phyloP scores from a whole-genome alignment of 2,113 vertebrate species.

The Hippotragus niger region DNA sequence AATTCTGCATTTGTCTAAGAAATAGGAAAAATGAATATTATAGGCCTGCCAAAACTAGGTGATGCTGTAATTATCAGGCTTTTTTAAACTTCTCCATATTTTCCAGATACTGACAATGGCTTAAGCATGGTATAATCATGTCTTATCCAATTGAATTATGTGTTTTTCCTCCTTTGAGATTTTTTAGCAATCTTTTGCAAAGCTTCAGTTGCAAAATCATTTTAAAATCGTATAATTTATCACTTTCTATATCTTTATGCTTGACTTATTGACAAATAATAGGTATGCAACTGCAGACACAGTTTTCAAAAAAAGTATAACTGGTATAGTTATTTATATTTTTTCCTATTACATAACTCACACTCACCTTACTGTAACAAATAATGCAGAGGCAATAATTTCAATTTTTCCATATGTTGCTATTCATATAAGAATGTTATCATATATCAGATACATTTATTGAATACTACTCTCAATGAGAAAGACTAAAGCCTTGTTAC shows the following conservation, averaged over 20 bases:
- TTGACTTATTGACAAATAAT: conserved; percentile 44
- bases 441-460: conserved; percentile 56
- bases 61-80: conserved; percentile 71
- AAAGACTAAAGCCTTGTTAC: conserved; percentile 53
- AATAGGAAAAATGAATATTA: conserved; percentile 26
- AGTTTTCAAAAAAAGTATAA: conserved; percentile 20
- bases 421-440: conserved; percentile 70
- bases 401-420: conserved; percentile 40
- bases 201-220: conserved; percentile 62
- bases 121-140: conserved; percentile 56
- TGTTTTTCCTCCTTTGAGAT: background rate
- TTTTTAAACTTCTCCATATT: conserved; percentile 63
- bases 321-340: background rate
- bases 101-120: conserved; percentile 67
- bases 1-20: conserved; percentile 46
- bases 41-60: conserved; percentile 52
- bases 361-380: background rate
- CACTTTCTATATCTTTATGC: conserved; percentile 53
- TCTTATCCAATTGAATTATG: conserved; percentile 46
- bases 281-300: background rate
- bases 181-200: conserved; percentile 66
- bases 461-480: conserved; percentile 27
- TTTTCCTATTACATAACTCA: background rate
- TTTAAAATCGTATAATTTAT: conserved; percentile 62
- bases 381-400: conserved; percentile 31